Percentiles rank a stretch among this genome's conserved stretches.
These are phyloP conservation scores for Chymomyza costata DNA, from an alignment of 1,140 invertebrate genomes.

Conservation along the genomic window DNA sequence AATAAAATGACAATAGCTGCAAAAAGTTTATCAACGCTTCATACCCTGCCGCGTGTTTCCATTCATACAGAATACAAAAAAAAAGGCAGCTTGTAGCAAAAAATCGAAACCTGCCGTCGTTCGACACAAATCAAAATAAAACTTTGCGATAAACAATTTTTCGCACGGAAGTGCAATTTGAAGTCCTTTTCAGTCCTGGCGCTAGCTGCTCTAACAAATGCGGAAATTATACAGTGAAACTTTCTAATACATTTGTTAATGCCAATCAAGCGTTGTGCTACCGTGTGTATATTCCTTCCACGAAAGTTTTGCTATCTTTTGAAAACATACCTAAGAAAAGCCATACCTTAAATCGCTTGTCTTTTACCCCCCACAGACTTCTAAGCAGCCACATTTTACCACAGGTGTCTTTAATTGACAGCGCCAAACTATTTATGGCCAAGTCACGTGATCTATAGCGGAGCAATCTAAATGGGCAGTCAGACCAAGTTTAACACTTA, in stretches of 20 bases:
- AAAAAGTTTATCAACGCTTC: slow-evolving; percentile 58
- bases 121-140: slow-evolving; percentile 25
- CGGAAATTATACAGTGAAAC: slow-evolving; percentile 67
- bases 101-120: background rate
- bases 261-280: slow-evolving; percentile 48
- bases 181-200: slow-evolving; percentile 21
- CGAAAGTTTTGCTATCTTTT: no score
- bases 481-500: background rate
- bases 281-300: no score
- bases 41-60: slow-evolving; percentile 22
- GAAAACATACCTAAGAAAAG: no score
- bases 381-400: background rate
- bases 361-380: slow-evolving; percentile 4
- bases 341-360: background rate
- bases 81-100: no score
- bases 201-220: slow-evolving; percentile 42
- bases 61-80: slow-evolving; percentile 27
- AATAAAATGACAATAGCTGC: slow-evolving; percentile 72
- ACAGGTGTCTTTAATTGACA: slow-evolving; percentile 70
- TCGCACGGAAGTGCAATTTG: slow-evolving; percentile 72
- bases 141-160: slow-evolving; percentile 72
- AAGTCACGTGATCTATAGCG: slow-evolving; percentile 62
- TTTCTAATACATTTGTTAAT: slow-evolving; percentile 69
- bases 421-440: slow-evolving; percentile 61
- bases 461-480: slow-evolving; percentile 22